Conservation (phyloP, 2,888 invertebrate species). For the Colletes collaris region DNA sequence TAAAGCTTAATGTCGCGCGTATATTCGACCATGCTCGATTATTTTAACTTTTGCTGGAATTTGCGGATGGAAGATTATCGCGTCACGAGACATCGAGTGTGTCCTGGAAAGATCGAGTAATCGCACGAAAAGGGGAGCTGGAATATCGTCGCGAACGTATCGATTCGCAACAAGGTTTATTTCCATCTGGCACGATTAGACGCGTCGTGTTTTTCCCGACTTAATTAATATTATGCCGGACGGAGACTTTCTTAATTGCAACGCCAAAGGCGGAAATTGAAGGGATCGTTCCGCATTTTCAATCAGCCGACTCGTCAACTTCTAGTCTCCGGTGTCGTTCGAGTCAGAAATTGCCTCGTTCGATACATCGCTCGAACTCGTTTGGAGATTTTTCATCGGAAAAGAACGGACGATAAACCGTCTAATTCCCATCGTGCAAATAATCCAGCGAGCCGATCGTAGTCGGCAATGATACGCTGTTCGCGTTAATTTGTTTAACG, state of each 20-base stretch:
- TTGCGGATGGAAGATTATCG: background rate
- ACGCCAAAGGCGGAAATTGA: conserved; percentile 28
- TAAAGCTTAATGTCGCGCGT: background rate
- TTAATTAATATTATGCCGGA: conserved; percentile 30
- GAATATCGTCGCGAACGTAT: conserved; percentile 26
- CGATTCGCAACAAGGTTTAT: conserved; percentile 32
- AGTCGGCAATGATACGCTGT: background rate
- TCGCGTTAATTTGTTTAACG: conserved; percentile 11
- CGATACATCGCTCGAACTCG: too few species aligned
- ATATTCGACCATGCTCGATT: too few species aligned
- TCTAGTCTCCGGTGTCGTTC: background rate
- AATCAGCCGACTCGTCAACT: conserved; percentile 6
- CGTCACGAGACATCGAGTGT: background rate
- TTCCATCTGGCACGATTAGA: conserved; percentile 29
- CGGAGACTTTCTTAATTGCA: conserved; percentile 23
- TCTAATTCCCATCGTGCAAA: background rate
- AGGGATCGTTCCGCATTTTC: conserved; percentile 1
- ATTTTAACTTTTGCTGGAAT: too few species aligned
- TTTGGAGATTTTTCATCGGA: too few species aligned
- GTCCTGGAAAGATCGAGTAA: conserved; percentile 3
- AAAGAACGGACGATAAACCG: too few species aligned
- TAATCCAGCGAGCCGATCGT: background rate
- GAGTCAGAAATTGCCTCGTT: conserved; percentile 6
- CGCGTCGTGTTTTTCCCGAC: conserved; percentile 12
- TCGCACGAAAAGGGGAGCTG: background rate